Evolutionary conservation across 2,797 vertebrate species (phyloP), one percentile per base, ranked within the genome.

Genomic region (Podarcis siculus): DNA sequence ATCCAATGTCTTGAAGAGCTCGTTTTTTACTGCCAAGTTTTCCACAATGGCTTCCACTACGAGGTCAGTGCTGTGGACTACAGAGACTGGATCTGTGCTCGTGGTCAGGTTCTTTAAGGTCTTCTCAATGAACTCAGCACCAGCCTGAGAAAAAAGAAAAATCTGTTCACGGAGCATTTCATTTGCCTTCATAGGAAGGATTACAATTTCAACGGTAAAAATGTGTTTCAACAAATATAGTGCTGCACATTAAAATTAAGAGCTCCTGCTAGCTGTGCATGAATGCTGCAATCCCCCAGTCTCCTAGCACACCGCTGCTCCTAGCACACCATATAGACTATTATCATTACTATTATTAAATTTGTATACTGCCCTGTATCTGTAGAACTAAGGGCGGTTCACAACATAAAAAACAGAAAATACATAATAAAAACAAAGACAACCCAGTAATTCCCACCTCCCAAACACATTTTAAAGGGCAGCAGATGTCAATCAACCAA

Each of bases 1-100:
- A 97, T 99, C 99, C 91, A 99, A 97, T 0, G 87, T 96, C 80
- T 97, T 96, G 95, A 99, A 99, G 79, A 99, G 97, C 73, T 97
- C 96, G 30, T 97, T 98, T 93, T 99, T 99, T 87, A 98, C 80
- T 75, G 98, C 95, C 21, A 98, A 86, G 86, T 99, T 99, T 96
- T 99, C 99, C 92, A 99, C 97, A 8, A 99, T 98, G 93, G 99
- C 99, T 94, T 99, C 99, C 95, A 99, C 89, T 92, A 99, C 98
- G 30, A 99, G 97, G 95, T 99, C 98, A 0, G 98, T 97, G 92
- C 96, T 95, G 93, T 98, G 97, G 37, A 98, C 98, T 0, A 97
- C 97, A 0, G 98, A 94, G 0, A 91, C 97, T 0, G 98, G 97
- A 0, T 99, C 98, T 0, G 98, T 97, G 75, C 97, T 98, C 7